Percentiles rank a stretch among this genome's conserved stretches.
Evolutionary conservation across 2,797 vertebrate species (phyloP).

Genomic region (Etheostoma nigrum): DNA sequence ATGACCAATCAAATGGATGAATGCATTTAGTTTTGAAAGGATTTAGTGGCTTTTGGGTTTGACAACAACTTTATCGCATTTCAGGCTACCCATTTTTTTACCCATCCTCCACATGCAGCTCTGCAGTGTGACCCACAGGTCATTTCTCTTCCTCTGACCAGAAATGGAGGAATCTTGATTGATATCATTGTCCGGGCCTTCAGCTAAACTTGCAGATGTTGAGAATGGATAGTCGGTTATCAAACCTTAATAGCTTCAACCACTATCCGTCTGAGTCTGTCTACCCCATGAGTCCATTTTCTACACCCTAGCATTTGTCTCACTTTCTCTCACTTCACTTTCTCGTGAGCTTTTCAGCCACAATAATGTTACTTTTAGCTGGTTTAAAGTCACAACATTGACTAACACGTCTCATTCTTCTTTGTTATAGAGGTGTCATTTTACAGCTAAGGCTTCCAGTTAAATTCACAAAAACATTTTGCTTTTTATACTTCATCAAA

Average conservation of each 20-base stretch:
- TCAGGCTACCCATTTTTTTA: constrained; percentile 12
- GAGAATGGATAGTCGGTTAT: constrained; percentile 51
- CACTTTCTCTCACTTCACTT: constrained; percentile 28
- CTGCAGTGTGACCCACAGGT: constrained; percentile 37
- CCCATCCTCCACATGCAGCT: constrained; percentile 23
- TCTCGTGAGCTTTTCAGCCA: constrained; percentile 25
- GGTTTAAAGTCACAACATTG: constrained; percentile 1
- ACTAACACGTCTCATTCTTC: not conserved
- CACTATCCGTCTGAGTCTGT: constrained; percentile 26
- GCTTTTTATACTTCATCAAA: not conserved
- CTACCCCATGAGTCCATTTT: constrained; percentile 32
- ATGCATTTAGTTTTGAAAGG: not conserved
- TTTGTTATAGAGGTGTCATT: not conserved
- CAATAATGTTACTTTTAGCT: constrained; percentile 8
- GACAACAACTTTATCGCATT: constrained; percentile 16
- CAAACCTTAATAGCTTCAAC: constrained; percentile 19
- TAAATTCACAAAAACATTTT: constrained; percentile 4
- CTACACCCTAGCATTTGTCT: constrained; percentile 43
- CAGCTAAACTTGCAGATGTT: constrained; percentile 46
- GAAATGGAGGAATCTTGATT: constrained; percentile 54
- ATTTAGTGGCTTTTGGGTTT: not conserved
- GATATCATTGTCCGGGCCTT: constrained; percentile 41
- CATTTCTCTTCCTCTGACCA: constrained; percentile 35
- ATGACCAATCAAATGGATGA: not conserved
- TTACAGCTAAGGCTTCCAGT: not conserved